Evolutionary conservation across 2,797 vertebrate species (phyloP).

Genomic region (Champsocephalus esox): DNA sequence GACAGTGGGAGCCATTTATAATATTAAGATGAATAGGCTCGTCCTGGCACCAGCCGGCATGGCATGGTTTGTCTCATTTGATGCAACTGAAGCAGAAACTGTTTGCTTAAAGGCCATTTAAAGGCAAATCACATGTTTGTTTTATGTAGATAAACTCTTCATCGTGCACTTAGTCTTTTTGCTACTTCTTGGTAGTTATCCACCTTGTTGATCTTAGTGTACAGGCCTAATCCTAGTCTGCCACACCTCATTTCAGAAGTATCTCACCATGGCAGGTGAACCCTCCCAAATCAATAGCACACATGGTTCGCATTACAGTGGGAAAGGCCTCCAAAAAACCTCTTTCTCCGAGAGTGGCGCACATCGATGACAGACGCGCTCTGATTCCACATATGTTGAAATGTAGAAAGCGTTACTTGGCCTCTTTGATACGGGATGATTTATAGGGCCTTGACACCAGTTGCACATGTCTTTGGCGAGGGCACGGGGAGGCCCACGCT

Average conservation of each 20-base stretch:
- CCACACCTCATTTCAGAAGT: constrained; percentile 75
- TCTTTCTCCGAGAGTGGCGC: constrained; percentile 78
- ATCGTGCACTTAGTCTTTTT: constrained; percentile 11
- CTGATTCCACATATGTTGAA: constrained; percentile 89
- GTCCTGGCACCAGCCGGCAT: constrained; percentile 62
- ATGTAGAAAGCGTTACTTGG: constrained; percentile 88
- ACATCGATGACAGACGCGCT: constrained; percentile 84
- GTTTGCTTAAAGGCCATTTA: constrained; percentile 50
- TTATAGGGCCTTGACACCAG: constrained; percentile 87
- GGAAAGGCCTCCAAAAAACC: constrained; percentile 77
- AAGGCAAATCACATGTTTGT: constrained; percentile 29
- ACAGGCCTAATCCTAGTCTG: constrained; percentile 72
- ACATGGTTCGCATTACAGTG: constrained; percentile 86
- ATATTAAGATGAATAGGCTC: constrained; percentile 82
- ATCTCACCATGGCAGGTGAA: constrained; percentile 80
- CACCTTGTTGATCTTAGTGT: constrained; percentile 74
- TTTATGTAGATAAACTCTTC: not conserved
- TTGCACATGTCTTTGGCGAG: constrained; percentile 83
- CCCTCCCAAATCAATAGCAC: constrained; percentile 80
- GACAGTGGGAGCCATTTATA: constrained; percentile 83
- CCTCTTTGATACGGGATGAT: constrained; percentile 89
- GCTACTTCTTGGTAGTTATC: constrained; percentile 62
- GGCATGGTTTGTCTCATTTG: constrained; percentile 76
- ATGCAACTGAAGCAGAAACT: constrained; percentile 78
- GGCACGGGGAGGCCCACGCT: constrained; percentile 72